Evolutionary conservation across 2,113 vertebrate species (phyloP).

Genomic region (Sialia sialis): DNA sequence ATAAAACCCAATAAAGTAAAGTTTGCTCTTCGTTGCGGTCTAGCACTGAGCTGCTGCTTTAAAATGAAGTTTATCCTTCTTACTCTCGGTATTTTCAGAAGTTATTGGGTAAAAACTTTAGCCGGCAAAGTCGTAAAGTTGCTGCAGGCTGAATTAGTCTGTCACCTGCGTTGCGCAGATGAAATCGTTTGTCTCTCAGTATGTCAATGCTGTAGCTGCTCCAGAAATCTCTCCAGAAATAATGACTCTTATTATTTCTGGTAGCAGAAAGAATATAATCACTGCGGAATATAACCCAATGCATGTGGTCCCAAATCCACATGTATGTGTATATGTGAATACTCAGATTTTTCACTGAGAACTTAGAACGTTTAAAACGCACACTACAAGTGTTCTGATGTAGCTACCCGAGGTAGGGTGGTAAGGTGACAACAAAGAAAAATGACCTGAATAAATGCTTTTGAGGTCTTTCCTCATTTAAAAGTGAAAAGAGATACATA

Average conservation of each 20-base stretch:
- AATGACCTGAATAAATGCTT: neutral
- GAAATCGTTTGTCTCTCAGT: neutral
- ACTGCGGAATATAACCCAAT: rapidly evolving
- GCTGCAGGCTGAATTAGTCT: neutral
- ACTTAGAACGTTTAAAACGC: neutral
- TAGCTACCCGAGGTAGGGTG: neutral
- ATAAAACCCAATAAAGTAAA: neutral
- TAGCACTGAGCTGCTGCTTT: neutral
- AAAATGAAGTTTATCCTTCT: neutral
- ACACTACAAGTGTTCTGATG: rapidly evolving
- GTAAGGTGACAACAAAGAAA: neutral
- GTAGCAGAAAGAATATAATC: neutral
- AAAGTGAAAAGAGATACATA: neutral
- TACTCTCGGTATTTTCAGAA: rapidly evolving
- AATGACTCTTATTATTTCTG: neutral
- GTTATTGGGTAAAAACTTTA: neutral
- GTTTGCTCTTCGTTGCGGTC: neutral
- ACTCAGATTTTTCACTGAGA: neutral
- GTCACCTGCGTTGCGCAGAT: too few species aligned
- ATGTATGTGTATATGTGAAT: rapidly evolving
- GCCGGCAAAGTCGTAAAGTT: neutral
- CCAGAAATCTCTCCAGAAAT: neutral
- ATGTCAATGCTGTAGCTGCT: rapidly evolving
- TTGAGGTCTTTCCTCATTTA: neutral
- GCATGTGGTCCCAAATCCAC: rapidly evolving